A percentile compares a stretch with the other conserved stretches of the same genome.
Evolutionary conservation across 2,888 invertebrate species (phyloP).

Genomic region (Ornithoptera priamus): DNA sequence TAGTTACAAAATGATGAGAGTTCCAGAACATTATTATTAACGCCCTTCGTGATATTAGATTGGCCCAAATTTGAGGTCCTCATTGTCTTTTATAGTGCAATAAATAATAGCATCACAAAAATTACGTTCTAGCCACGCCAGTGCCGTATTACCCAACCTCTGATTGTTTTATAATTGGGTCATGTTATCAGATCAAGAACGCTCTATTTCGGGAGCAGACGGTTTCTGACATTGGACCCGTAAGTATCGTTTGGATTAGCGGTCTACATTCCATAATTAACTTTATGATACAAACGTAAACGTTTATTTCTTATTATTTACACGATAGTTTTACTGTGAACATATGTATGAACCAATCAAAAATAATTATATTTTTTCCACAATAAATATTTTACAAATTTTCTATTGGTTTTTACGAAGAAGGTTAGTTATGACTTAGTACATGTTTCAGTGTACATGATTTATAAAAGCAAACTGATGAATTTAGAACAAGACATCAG

Average conservation of each 20-base stretch:
- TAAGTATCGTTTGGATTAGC: slow-evolving; percentile 19
- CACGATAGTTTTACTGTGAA: too few relatives aligned
- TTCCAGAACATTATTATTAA: background rate
- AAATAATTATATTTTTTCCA: background rate
- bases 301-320: background rate
- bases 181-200: slow-evolving; percentile 56
- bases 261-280: slow-evolving; percentile 5
- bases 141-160: slow-evolving; percentile 16
- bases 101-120: slow-evolving; percentile 24
- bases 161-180: slow-evolving; percentile 41
- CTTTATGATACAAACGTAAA: background rate
- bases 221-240: slow-evolving; percentile 48
- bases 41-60: slow-evolving; percentile 5
- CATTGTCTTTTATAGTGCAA: slow-evolving; percentile 2
- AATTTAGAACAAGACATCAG: slow-evolving; percentile 5
- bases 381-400: background rate
- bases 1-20: too few relatives aligned
- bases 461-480: background rate
- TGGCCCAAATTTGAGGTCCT: slow-evolving; percentile 9
- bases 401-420: background rate
- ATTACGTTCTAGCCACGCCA: slow-evolving; percentile 24
- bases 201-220: slow-evolving; percentile 51
- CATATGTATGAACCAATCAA: too few relatives aligned
- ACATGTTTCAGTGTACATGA: background rate
- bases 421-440: background rate